Conservation (phyloP, 1,140 invertebrate genomes). For the Zophobas morio region DNA sequence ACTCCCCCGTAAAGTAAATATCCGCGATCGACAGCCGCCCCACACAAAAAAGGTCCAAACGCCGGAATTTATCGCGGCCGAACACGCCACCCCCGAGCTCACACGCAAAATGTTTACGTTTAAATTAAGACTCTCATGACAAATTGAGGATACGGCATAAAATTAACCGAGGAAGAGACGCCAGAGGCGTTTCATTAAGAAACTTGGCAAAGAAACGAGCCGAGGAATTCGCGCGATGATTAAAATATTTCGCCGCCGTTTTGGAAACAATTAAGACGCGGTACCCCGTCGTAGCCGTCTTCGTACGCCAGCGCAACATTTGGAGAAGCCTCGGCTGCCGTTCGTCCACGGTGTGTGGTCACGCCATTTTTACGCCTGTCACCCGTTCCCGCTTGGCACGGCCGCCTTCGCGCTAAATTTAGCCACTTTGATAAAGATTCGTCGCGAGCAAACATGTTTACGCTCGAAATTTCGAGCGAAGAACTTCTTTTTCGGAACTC, state of each 20-base stretch:
- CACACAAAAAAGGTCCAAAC: too few species aligned
- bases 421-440: conserved; percentile 10
- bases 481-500: not conserved
- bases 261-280: too few species aligned
- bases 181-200: conserved; percentile 11
- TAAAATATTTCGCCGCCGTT: not conserved
- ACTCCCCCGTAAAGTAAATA: not conserved
- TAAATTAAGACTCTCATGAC: conserved; percentile 36
- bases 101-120: conserved; percentile 34
- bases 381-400: too few species aligned
- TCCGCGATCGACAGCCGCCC: not conserved
- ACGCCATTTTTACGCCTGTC: too few species aligned
- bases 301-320: too few species aligned
- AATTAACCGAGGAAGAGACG: conserved; percentile 25
- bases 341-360: too few species aligned
- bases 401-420: not conserved
- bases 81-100: conserved; percentile 10
- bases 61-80: conserved; percentile 9
- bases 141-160: conserved; percentile 38
- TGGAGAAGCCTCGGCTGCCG: too few species aligned
- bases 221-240: conserved; percentile 7
- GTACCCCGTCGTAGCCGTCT: too few species aligned
- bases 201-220: conserved; percentile 12
- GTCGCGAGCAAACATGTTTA: conserved; percentile 26
- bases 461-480: not conserved